These are phyloP conservation scores for Pyralis farinalis DNA, from an alignment of 2,888 invertebrate species.

Conservation along the genomic window DNA sequence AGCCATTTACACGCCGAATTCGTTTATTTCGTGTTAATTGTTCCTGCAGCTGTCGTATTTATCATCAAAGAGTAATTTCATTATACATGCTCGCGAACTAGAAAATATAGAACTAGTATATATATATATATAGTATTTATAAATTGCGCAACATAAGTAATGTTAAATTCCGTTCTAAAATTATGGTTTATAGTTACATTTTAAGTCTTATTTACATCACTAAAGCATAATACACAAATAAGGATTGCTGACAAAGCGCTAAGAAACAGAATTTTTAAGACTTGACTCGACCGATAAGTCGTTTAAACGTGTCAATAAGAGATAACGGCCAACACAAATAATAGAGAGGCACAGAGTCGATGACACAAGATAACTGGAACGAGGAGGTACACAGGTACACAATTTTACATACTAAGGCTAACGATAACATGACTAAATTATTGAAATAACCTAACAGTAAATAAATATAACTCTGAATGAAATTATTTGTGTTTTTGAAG, in stretches of 20 bases:
- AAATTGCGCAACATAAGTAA: neutral
- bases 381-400: conserved; percentile 14
- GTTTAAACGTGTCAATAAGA: conserved; percentile 68
- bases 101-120: conserved; percentile 17
- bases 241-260: conserved; percentile 20
- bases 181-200: neutral
- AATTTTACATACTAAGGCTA: neutral
- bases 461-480: neutral
- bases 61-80: conserved; percentile 13
- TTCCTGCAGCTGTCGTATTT: conserved; percentile 1
- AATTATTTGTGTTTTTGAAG: too few relatives aligned
- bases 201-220: neutral
- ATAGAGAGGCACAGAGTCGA: conserved; percentile 53
- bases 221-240: conserved; percentile 15
- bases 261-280: conserved; percentile 44
- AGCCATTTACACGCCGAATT: neutral
- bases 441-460: neutral
- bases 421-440: neutral
- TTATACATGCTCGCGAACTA: conserved; percentile 16
- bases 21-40: conserved; percentile 5
- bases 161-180: neutral
- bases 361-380: conserved; percentile 51
- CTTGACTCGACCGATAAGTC: conserved; percentile 66
- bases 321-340: conserved; percentile 65
- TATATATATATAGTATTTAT: neutral